These are phyloP conservation scores for Megathymus violae DNA, from an alignment of 1,140 invertebrate species.

Conservation along the genomic window DNA sequence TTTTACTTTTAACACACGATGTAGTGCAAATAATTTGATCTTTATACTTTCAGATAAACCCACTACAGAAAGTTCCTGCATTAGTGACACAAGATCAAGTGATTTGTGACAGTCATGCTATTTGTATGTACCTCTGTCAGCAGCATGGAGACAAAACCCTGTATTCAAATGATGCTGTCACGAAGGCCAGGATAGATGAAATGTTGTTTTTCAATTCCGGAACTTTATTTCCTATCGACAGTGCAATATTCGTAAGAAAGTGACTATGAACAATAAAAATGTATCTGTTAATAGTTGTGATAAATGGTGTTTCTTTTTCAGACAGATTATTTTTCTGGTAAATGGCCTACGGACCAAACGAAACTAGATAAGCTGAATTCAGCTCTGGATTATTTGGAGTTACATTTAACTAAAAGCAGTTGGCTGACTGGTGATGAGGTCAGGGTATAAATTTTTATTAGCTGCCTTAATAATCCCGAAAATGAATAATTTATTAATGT, in stretches of 20 bases:
- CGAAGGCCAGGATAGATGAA: constrained; percentile 53
- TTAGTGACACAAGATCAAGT: constrained; percentile 41
- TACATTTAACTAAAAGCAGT: constrained; percentile 37
- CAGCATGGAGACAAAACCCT: constrained; percentile 34
- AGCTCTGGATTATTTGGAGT: constrained; percentile 57
- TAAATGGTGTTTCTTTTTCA: constrained; percentile 55
- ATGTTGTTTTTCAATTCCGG: constrained; percentile 64
- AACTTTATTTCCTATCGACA: constrained; percentile 64
- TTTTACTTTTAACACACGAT: no score
- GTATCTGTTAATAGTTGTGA: no score
- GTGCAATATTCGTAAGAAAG: constrained; percentile 59
- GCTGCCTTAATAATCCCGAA: constrained; percentile 4
- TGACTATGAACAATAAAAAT: constrained; percentile 8
- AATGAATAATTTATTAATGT: constrained; percentile 7
- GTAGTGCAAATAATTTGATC: no score
- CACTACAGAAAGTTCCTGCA: constrained; percentile 66
- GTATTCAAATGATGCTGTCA: constrained; percentile 48
- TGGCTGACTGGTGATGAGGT: constrained; percentile 64
- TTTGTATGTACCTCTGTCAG: constrained; percentile 61
- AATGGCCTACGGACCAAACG: constrained; percentile 42
- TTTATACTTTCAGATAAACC: constrained; percentile 72
- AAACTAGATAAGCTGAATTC: constrained; percentile 53
- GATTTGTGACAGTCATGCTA: constrained; percentile 68
- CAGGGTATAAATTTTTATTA: constrained; percentile 11
- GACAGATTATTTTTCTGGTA: constrained; percentile 58